phyloP scores from a whole-genome alignment of 2,888 invertebrate genomes.

The Microctonus brassicae region DNA sequence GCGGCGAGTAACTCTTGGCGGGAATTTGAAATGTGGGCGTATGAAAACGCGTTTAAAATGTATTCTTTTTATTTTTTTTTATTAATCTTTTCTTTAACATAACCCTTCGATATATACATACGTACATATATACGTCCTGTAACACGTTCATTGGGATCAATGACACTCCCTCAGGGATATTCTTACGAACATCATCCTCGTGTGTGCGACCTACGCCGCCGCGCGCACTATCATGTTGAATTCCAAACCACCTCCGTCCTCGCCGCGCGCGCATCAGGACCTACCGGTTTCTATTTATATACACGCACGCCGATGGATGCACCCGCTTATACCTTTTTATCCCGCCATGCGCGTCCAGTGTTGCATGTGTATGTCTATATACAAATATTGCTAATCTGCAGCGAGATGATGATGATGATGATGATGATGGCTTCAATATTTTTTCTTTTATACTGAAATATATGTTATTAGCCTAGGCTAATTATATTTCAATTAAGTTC shows the following conservation, averaged over 20 bases:
- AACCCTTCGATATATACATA: not conserved
- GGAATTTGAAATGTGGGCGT: conserved; percentile 16
- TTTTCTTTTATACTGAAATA: too few species aligned
- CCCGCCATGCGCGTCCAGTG: conserved; percentile 31
- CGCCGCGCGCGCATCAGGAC: conserved; percentile 57
- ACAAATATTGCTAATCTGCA: too few species aligned
- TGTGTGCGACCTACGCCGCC: conserved; percentile 52
- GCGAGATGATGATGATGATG: too few species aligned
- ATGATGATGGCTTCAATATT: not conserved
- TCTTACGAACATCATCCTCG: conserved; percentile 41
- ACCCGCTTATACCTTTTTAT: conserved; percentile 32
- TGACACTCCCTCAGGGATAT: conserved; percentile 58
- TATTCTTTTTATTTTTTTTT: not conserved
- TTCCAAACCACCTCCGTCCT: conserved; percentile 58
- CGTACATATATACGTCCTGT: conserved; percentile 33
- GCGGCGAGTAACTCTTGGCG: not conserved
- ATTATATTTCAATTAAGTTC: not conserved
- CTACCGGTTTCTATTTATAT: conserved; percentile 67
- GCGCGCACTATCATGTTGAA: conserved; percentile 60
- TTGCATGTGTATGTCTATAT: not conserved
- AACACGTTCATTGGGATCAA: conserved; percentile 59
- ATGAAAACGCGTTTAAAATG: conserved; percentile 1
- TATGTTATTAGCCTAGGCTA: too few species aligned
- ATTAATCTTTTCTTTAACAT: not conserved
- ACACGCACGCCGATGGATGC: conserved; percentile 51